Evolutionary conservation across 1,140 invertebrate species (phyloP).

Genomic region (Gonatopus flavifemur): DNA sequence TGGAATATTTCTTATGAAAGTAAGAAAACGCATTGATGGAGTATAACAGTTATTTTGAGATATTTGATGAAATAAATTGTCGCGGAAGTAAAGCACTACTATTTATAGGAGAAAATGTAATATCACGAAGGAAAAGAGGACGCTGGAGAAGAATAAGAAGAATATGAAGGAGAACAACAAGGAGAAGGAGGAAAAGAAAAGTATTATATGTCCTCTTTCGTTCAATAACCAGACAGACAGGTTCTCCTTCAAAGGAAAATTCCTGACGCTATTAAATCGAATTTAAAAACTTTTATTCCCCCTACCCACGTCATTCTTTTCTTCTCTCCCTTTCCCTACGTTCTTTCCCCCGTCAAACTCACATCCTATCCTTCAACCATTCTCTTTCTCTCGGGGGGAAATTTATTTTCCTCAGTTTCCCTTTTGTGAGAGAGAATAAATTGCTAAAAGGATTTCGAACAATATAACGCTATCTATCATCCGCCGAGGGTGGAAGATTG

Average conservation of each 20-base stretch:
- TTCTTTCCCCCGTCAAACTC: constrained; percentile 5
- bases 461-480: constrained; percentile 39
- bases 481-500: constrained; percentile 7
- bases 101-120: too few species aligned
- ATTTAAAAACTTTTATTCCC: constrained; percentile 55
- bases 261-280: constrained; percentile 56
- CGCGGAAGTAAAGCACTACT: too few species aligned
- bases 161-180: constrained; percentile 3
- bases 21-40: too few species aligned
- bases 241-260: constrained; percentile 55
- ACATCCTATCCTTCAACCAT: constrained; percentile 7
- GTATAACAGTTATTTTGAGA: too few species aligned
- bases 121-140: background rate
- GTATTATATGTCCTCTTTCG: background rate
- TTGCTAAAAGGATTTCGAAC: constrained; percentile 48
- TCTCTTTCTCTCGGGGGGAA: constrained; percentile 15
- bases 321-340: constrained; percentile 2
- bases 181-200: constrained; percentile 1
- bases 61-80: too few species aligned
- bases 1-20: too few species aligned
- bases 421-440: constrained; percentile 38
- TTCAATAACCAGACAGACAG: constrained; percentile 45
- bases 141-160: constrained; percentile 15
- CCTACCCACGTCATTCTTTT: constrained; percentile 19
- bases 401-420: constrained; percentile 37